These are phyloP conservation scores for Cyanoramphus novaezelandiae DNA, from an alignment of 2,113 vertebrate species.

Conservation along the genomic window DNA sequence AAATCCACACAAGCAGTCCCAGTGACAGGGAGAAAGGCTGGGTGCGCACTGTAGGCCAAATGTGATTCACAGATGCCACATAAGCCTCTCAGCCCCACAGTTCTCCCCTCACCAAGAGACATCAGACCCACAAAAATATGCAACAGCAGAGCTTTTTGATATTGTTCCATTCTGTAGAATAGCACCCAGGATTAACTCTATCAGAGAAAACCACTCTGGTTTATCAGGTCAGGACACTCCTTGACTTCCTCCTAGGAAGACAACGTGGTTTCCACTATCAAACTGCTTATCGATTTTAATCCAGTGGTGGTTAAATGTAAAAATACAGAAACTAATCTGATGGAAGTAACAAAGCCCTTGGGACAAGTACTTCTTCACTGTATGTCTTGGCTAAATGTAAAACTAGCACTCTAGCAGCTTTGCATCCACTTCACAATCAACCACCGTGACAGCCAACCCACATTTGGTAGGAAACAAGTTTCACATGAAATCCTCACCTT, in stretches of 20 bases:
- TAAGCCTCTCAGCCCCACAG: neutral
- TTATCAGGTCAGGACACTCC: neutral
- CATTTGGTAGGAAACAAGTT: neutral
- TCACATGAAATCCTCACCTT: neutral
- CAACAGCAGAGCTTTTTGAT: neutral
- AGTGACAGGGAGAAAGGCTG: neutral
- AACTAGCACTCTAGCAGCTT: neutral
- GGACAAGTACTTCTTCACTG: neutral
- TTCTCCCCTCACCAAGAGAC: neutral
- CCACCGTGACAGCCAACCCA: fast-evolving
- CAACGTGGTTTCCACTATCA: neutral
- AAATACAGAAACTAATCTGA: neutral
- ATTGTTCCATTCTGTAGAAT: neutral
- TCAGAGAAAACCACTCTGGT: neutral
- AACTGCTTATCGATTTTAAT: neutral
- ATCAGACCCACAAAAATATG: neutral
- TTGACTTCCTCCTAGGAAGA: neutral
- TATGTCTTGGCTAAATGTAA: neutral
- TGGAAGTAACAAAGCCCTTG: neutral
- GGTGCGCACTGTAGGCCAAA: neutral
- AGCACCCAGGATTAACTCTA: neutral
- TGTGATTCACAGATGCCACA: neutral
- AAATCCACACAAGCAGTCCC: neutral
- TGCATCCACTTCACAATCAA: neutral
- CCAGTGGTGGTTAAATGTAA: neutral